Conservation (phyloP, 2,888 invertebrate genomes). For the Hydrotaea cyrtoneurina region DNA sequence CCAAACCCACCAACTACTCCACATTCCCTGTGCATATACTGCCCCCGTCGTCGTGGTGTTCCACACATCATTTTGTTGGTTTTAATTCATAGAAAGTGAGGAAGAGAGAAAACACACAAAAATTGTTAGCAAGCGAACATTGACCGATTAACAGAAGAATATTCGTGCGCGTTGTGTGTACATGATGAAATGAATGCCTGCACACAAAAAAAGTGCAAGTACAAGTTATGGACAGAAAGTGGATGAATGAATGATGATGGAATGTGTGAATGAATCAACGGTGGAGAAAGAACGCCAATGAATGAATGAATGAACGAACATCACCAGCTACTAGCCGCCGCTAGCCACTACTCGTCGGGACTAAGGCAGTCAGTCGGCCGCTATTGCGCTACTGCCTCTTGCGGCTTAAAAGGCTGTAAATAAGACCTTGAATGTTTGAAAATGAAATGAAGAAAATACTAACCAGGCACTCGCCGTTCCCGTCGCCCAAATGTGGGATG, state of each 20-base stretch:
- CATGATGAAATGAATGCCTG: background rate
- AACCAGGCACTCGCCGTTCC: background rate
- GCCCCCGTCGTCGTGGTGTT: background rate
- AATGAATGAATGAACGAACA: slow-evolving; percentile 26
- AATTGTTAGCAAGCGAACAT: slow-evolving; percentile 50
- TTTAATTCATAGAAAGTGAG: background rate
- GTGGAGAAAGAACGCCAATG: background rate
- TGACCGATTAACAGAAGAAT: slow-evolving; percentile 58
- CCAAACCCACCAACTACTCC: background rate
- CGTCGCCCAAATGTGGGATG: background rate
- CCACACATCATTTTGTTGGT: background rate
- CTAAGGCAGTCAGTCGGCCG: background rate
- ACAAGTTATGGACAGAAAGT: slow-evolving; percentile 28
- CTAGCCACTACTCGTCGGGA: background rate
- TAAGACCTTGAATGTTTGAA: slow-evolving; percentile 47
- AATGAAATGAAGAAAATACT: slow-evolving; percentile 3
- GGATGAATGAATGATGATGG: background rate
- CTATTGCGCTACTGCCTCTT: background rate
- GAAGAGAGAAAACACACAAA: background rate
- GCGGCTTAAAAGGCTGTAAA: slow-evolving; percentile 10
- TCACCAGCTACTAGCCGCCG: no score
- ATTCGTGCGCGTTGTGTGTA: background rate
- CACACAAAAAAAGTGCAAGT: slow-evolving; percentile 55
- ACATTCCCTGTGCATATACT: background rate
- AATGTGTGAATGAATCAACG: background rate